Evolutionary conservation across 1,140 invertebrate species (phyloP).

Genomic region (Armadillidium nasatum): DNA sequence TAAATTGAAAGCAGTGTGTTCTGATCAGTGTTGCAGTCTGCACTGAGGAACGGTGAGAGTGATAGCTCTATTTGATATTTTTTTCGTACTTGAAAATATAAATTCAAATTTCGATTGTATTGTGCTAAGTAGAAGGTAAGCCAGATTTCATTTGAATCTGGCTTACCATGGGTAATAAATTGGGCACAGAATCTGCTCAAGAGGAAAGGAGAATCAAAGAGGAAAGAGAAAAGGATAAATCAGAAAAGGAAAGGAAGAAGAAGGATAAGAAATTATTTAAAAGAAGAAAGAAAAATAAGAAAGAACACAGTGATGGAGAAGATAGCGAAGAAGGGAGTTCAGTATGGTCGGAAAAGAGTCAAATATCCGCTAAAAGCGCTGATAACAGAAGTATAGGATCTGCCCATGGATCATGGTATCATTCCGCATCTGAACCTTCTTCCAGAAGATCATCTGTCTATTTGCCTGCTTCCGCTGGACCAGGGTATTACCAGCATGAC

Average conservation of each 20-base stretch:
- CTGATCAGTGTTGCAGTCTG: background rate
- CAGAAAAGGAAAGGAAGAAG: constrained; percentile 39
- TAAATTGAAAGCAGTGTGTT: background rate
- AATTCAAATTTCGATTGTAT: too few species aligned
- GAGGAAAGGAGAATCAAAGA: constrained; percentile 42
- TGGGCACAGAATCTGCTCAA: constrained; percentile 41
- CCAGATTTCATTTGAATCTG: background rate
- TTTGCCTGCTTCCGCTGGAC: constrained; percentile 40
- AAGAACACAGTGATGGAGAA: constrained; percentile 33
- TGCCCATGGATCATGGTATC: constrained; percentile 42
- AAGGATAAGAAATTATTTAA: constrained; percentile 35
- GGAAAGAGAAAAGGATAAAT: constrained; percentile 41
- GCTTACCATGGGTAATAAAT: constrained; percentile 41
- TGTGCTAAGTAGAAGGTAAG: too few species aligned
- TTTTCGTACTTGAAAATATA: too few species aligned
- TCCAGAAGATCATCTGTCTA: constrained; percentile 43
- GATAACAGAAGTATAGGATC: constrained; percentile 35
- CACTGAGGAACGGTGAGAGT: background rate
- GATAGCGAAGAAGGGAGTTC: constrained; percentile 39
- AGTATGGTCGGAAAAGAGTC: constrained; percentile 35
- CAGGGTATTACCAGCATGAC: constrained; percentile 43
- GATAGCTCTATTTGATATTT: too few species aligned
- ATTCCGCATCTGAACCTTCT: constrained; percentile 43
- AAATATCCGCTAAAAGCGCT: background rate
- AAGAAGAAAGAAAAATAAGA: constrained; percentile 35